phyloP scores from a whole-genome alignment of 2,113 vertebrate species.

The Neolamprologus devosi region DNA sequence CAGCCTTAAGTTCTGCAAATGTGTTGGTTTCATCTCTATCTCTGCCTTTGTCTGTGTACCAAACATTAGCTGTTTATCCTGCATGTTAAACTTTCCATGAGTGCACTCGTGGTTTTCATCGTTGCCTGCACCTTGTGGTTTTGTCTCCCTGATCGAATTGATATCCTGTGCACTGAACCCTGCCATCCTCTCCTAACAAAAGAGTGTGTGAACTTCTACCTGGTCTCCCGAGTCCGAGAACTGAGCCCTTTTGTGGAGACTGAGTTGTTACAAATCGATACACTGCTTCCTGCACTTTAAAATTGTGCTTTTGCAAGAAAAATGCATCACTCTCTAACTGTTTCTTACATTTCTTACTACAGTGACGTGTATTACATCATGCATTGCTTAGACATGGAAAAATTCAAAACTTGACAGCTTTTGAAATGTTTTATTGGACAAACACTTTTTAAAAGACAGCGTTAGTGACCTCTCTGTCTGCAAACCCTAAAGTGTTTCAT shows the following conservation, averaged over 20 bases:
- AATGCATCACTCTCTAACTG: background rate
- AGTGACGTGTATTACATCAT: accelerated
- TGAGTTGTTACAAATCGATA: background rate
- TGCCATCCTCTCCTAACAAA: background rate
- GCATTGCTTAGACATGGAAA: background rate
- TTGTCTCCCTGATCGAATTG: background rate
- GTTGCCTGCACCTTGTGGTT: background rate
- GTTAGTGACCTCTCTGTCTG: background rate
- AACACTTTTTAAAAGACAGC: background rate
- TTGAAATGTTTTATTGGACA: background rate
- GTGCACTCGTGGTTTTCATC: background rate
- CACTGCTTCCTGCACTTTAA: background rate
- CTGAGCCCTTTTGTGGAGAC: background rate
- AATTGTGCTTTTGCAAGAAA: background rate
- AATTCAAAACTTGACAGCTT: background rate
- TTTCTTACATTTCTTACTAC: background rate
- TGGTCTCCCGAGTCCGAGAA: background rate
- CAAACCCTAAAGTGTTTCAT: background rate
- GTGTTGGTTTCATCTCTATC: background rate
- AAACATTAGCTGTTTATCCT: background rate
- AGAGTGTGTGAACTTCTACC: background rate
- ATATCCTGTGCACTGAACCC: background rate
- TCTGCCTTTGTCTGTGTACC: background rate
- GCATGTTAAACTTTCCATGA: background rate
- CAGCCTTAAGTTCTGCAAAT: background rate